phyloP scores from a whole-genome alignment of 1,140 invertebrate genomes.

The Drosophila parabipectinata region DNA sequence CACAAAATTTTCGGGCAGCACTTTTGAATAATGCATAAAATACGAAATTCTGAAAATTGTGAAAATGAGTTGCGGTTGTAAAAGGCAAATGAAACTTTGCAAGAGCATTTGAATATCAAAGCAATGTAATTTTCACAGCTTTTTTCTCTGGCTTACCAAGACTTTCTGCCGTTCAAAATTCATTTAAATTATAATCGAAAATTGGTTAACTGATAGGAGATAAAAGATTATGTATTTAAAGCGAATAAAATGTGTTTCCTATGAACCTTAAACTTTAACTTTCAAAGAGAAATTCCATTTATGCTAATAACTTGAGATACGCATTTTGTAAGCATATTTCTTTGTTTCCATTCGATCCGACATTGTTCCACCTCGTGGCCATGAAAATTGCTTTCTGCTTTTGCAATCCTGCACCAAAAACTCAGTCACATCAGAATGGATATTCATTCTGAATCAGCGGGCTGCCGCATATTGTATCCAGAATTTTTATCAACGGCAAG shows the following conservation, averaged over 20 bases:
- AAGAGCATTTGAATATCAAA: constrained; percentile 80
- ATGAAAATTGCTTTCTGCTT: constrained; percentile 74
- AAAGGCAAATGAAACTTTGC: constrained; percentile 62
- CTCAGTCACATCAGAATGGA: constrained; percentile 23
- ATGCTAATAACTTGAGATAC: constrained; percentile 14
- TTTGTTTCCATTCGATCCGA: background rate
- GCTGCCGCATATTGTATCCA: constrained; percentile 54
- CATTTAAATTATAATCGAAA: constrained; percentile 68
- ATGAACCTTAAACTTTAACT: no score
- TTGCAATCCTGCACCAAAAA: constrained; percentile 17
- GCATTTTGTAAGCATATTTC: background rate
- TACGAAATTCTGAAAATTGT: constrained; percentile 49
- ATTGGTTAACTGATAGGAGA: background rate
- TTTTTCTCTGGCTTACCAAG: constrained; percentile 15
- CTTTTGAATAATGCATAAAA: constrained; percentile 81
- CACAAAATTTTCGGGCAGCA: constrained; percentile 34
- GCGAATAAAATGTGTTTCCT: background rate
- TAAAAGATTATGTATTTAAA: background rate
- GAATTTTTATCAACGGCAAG: constrained; percentile 70
- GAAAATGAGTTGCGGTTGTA: constrained; percentile 61
- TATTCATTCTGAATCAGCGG: constrained; percentile 13
- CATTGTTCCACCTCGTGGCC: constrained; percentile 70
- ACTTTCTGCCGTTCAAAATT: constrained; percentile 39
- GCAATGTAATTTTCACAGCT: constrained; percentile 40
- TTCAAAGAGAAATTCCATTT: background rate